Base-by-base conservation (phyloP, 1,140 invertebrate genomes). In the Fopius arisanus region DNA sequence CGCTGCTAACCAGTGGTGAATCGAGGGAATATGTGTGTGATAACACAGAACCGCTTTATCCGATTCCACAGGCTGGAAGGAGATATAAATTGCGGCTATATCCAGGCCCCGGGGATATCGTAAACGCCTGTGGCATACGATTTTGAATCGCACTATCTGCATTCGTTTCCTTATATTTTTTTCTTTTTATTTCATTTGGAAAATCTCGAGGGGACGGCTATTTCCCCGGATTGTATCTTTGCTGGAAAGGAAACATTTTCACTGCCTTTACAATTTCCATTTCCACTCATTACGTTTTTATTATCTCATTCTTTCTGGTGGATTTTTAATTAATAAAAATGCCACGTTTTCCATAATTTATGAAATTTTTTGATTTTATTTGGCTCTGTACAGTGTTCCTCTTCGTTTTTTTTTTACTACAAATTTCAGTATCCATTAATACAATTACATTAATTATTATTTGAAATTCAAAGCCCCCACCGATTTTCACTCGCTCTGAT, bases 321-420 rank as follows among this genome's bases (percentile, higher is more conserved):
- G n/a, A n/a, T n/a, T n/a, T n/a, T 37, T 3, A 37, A 37, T 37
- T 12, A 37, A 7, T 12, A 2, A 37, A 1, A 1, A 37, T 12
- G 12, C 3, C 33, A 37, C 1, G 1, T 37, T 37, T 37, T 37
- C 33, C 43, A 48, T 48, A 48, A 48, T 74, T 82, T 80, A 81
- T 74, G 78, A 82, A 80, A 83, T 75, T 78, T 79, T 82, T 82
- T 82, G 74, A 82, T 81, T 83, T 83, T 82, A 83, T 83, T 83
- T 82, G 78, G 78, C 79, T 81, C 81, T 83, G 82, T 83, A 83
- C 82, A 83, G 78, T 81, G 26, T 29, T 65, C n/a, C 28, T 65
- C 28, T 31, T 33, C 62, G 14, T 33, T 65, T 85, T 85, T 84
- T 33, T 65, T 85, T 85, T 84, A 74, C 83, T 85, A 84, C 83